These are phyloP conservation scores for Pygoscelis antarcticus DNA, from an alignment of 2,113 vertebrate species.

Conservation along the genomic window DNA sequence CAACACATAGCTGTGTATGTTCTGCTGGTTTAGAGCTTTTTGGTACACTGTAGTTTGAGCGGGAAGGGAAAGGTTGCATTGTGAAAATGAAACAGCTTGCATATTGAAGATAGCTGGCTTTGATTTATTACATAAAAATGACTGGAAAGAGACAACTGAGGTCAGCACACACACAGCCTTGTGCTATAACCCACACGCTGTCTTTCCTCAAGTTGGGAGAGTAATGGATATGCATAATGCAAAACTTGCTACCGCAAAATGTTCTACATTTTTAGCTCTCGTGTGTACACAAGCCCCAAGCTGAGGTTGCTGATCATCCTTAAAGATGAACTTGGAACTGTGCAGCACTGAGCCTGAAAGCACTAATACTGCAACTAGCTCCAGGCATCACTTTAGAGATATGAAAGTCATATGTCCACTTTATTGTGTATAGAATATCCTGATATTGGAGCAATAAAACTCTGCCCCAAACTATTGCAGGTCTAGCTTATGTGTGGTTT, in stretches of 20 bases:
- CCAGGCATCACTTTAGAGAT: neutral
- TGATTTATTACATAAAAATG: neutral
- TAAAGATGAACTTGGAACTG: neutral
- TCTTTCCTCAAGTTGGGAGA: neutral
- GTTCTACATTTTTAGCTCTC: neutral
- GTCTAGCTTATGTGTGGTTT: neutral
- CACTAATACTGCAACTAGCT: neutral
- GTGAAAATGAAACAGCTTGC: neutral
- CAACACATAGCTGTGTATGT: neutral
- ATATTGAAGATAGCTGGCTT: neutral
- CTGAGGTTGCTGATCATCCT: neutral
- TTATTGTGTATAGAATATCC: neutral
- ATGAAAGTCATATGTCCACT: neutral
- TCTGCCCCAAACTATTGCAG: neutral
- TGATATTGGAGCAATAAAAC: neutral
- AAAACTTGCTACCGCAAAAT: neutral
- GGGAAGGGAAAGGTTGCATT: neutral
- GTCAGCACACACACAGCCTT: neutral
- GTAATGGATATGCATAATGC: neutral
- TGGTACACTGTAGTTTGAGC: neutral
- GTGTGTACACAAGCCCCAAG: neutral
- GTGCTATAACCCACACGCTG: neutral
- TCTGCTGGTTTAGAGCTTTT: neutral
- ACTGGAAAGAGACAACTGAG: neutral
- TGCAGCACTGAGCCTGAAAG: neutral